Conservation (phyloP, 2,888 invertebrate genomes). For the Lordiphosa fenestrarum region DNA sequence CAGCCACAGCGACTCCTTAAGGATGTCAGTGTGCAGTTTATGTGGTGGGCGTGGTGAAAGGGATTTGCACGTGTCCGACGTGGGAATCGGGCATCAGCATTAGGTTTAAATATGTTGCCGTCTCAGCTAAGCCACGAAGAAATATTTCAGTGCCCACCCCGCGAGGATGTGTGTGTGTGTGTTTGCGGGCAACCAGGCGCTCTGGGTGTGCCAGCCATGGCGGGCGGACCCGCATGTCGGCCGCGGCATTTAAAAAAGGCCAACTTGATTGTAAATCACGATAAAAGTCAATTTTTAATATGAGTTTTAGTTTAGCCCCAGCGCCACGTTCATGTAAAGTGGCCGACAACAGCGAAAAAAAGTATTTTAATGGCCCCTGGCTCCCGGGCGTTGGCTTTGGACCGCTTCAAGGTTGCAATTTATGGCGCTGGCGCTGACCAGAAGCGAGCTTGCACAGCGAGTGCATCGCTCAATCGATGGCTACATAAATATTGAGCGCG, state of each 20-base stretch:
- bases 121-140: constrained; percentile 70
- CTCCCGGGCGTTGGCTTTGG: constrained; percentile 45
- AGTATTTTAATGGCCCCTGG: constrained; percentile 72
- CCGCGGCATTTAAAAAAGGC: constrained; percentile 73
- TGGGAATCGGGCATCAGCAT: constrained; percentile 33
- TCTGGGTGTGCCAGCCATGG: constrained; percentile 28
- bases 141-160: constrained; percentile 56
- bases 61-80: constrained; percentile 70
- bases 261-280: constrained; percentile 76
- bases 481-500: constrained; percentile 64
- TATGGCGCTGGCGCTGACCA: constrained; percentile 62
- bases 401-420: constrained; percentile 72
- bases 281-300: constrained; percentile 77
- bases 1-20: constrained; percentile 46
- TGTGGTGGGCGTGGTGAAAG: constrained; percentile 56
- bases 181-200: not conserved
- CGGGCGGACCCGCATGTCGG: constrained; percentile 63
- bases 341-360: constrained; percentile 28
- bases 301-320: constrained; percentile 63
- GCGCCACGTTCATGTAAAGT: constrained; percentile 42
- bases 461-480: constrained; percentile 50
- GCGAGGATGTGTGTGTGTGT: constrained; percentile 37
- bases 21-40: constrained; percentile 54
- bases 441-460: constrained; percentile 65
- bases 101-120: constrained; percentile 63